Base-by-base conservation (phyloP, 2,888 invertebrate genomes). In the Apocheima hispidaria region DNA sequence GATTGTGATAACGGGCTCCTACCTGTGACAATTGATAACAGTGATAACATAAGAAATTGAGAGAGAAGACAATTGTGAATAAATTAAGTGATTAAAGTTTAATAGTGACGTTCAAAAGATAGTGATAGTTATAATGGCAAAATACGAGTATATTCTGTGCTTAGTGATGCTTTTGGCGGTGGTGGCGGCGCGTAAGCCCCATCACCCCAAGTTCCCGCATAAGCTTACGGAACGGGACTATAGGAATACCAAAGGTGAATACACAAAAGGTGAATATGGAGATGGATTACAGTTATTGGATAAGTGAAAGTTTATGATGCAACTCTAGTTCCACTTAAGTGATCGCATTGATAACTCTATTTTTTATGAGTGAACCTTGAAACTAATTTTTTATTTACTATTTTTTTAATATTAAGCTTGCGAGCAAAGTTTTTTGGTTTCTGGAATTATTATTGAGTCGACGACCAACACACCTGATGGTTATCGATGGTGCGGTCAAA, bases 171-270 rank as follows among this genome's bases (percentile, higher is more conserved):
- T 86, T 59, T 85, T 83, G 77, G 74, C 76, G 30, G 88, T 73
- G 41, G 77, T 72, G 68, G 80, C 74, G 40, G 79, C 79, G 58
- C 79, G 79, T 59, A 82, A 78, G 56, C 84, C 83, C 58, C 84
- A 89, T 65, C 88, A 89, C 66, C 88, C 88, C 40, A 90, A 86
- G 77, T 86, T 90, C 67, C 83, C 51, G 6, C 30, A 82, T 1
- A 86, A 81, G 64, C 41, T 66, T 48, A 74, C 77, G 67, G 81
- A 78, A 65, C 72, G 26, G 4, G 38, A 51, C 20, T 28, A 63
- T 68, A 69, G 70, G 51, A 63, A 70, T 60, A 73, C 76, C 21
- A 33, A 81, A 83, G 61, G 65, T 63, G 84, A 84, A 53, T 77
- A 79, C 49, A 82, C 74, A 68, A 86, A 82, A 86, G 88, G 88